Conservation (phyloP, 2,797 vertebrate species). For the Pipistrellus pipistrellus region DNA sequence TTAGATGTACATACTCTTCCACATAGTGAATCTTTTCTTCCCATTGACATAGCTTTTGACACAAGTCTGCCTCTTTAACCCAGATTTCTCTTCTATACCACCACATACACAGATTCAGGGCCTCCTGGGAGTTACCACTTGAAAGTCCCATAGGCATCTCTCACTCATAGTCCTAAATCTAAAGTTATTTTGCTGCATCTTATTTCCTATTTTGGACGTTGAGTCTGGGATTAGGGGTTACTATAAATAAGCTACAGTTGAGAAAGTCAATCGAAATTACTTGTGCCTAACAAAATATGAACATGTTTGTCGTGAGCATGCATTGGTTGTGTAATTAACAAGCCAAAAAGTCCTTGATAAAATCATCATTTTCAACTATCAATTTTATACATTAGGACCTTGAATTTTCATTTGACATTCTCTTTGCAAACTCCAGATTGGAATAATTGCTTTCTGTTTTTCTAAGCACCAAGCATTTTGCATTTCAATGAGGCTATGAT, state of each 20-base stretch:
- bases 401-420: constrained; percentile 74
- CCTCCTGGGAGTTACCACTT: background rate
- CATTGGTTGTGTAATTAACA: constrained; percentile 28
- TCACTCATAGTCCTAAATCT: background rate
- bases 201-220: background rate
- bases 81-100: background rate
- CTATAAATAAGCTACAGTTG: constrained; percentile 41
- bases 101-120: background rate
- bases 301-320: background rate
- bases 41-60: background rate
- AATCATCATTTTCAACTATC: constrained; percentile 38
- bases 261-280: constrained; percentile 36
- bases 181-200: background rate
- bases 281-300: background rate
- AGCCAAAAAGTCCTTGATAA: constrained; percentile 43
- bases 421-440: constrained; percentile 70
- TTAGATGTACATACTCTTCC: background rate
- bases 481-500: constrained; percentile 79
- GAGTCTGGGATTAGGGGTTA: background rate
- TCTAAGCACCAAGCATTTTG: constrained; percentile 71
- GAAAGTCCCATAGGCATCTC: background rate
- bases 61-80: background rate
- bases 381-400: constrained; percentile 71
- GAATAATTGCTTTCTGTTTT: constrained; percentile 76
- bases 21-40: background rate